Evolutionary conservation across 2,797 vertebrate genomes (phyloP).

Genomic region (Dipus sagitta): DNA sequence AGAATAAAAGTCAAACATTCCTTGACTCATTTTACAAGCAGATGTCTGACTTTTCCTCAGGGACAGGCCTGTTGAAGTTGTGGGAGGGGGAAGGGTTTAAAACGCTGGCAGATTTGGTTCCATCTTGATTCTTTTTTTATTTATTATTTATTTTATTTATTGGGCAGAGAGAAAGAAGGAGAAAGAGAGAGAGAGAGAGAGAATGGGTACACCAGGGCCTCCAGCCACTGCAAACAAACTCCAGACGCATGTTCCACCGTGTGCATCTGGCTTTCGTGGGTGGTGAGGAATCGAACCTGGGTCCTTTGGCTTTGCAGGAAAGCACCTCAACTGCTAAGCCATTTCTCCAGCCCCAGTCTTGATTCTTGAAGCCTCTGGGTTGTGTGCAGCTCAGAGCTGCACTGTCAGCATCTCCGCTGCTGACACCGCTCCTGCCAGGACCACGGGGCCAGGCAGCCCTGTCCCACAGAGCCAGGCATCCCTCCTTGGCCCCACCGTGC

Average conservation of each 20-base stretch:
- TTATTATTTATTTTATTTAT: too few relatives aligned
- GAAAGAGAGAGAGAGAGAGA: too few relatives aligned
- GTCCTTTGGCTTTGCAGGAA: too few relatives aligned
- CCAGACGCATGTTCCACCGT: too few relatives aligned
- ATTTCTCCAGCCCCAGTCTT: not conserved
- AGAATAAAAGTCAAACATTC: not conserved
- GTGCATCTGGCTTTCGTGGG: too few relatives aligned
- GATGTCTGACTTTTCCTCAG: not conserved
- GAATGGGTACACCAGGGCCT: too few relatives aligned
- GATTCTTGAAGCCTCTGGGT: conserved; percentile 57
- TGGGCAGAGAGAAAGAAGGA: too few relatives aligned
- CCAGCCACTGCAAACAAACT: too few relatives aligned
- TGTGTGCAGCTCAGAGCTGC: not conserved
- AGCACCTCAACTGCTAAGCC: too few relatives aligned
- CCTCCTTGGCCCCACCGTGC: not conserved
- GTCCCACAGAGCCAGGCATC: conserved; percentile 6
- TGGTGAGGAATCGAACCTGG: too few relatives aligned
- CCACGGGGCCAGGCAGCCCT: not conserved
- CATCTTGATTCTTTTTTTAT: conserved; percentile 57
- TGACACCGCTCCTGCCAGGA: conserved; percentile 8
- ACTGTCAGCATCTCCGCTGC: not conserved
- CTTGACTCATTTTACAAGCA: not conserved
- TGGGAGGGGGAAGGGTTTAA: conserved; percentile 75
- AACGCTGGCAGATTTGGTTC: conserved; percentile 74
- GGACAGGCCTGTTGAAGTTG: conserved; percentile 52